Evolutionary conservation across 2,888 invertebrate genomes (phyloP).

Genomic region (Noctua comes): DNA sequence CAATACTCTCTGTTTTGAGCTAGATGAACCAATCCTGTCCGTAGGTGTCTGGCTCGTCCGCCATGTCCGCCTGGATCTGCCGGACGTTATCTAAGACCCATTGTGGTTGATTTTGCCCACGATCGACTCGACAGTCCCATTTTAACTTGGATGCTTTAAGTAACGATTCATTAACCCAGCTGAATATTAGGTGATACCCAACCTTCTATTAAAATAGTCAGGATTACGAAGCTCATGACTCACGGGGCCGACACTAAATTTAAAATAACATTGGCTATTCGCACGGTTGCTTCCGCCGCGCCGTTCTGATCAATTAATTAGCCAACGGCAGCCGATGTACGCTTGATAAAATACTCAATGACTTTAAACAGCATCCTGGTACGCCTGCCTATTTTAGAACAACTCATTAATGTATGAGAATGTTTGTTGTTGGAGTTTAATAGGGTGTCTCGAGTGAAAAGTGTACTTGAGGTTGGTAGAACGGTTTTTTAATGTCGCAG

Average conservation of each 20-base stretch:
- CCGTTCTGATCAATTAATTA: slow-evolving; percentile 62
- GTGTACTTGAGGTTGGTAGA: slow-evolving; percentile 19
- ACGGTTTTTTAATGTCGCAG: slow-evolving; percentile 21
- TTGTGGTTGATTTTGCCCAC: background rate
- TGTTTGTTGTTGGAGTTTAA: slow-evolving; percentile 36
- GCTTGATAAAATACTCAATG: slow-evolving; percentile 64
- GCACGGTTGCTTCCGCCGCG: slow-evolving; percentile 46
- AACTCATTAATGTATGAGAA: slow-evolving; percentile 41
- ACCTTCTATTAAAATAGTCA: slow-evolving; percentile 2
- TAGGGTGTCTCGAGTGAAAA: slow-evolving; percentile 28
- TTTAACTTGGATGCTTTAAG: background rate
- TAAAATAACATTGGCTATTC: slow-evolving; percentile 51
- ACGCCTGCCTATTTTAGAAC: slow-evolving; percentile 38
- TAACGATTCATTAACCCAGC: background rate
- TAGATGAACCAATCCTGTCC: background rate
- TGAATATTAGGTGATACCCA: slow-evolving; percentile 15
- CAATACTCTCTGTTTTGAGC: background rate
- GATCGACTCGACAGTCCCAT: background rate
- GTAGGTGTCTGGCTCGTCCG: too few relatives aligned
- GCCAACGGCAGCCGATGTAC: slow-evolving; percentile 42
- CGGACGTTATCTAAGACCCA: background rate
- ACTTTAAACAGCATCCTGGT: slow-evolving; percentile 40
- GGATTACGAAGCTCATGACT: background rate
- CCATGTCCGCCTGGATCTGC: background rate
- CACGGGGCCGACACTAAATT: slow-evolving; percentile 31